Conservation (phyloP, 2,797 vertebrate species). For the Amniataba percoides region DNA sequence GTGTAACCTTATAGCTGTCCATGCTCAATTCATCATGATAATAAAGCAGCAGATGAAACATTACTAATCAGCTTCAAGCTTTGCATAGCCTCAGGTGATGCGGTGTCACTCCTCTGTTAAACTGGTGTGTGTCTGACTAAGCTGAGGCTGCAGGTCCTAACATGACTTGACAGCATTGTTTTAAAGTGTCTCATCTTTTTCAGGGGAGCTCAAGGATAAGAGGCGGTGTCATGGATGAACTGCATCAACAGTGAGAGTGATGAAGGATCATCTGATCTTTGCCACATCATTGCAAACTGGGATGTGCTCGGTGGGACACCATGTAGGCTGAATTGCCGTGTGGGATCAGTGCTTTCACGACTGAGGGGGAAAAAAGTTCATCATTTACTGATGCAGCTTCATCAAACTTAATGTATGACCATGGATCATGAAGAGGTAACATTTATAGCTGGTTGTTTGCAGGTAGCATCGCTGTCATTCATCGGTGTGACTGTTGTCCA, state of each 20-base stretch:
- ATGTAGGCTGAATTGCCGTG: constrained; percentile 31
- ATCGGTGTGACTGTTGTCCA: background rate
- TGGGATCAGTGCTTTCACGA: constrained; percentile 19
- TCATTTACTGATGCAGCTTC: constrained; percentile 56
- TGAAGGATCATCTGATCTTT: constrained; percentile 30
- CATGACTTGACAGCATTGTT: constrained; percentile 42
- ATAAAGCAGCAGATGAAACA: constrained; percentile 25
- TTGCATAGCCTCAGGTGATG: constrained; percentile 68
- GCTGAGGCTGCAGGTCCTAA: constrained; percentile 31
- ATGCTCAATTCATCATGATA: constrained; percentile 11
- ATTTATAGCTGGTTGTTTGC: constrained; percentile 17
- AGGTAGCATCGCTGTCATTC: constrained; percentile 1
- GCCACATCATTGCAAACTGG: constrained; percentile 10
- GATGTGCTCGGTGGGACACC: background rate
- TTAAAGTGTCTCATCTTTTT: constrained; percentile 39
- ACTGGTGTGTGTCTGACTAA: background rate
- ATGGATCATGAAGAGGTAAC: constrained; percentile 81
- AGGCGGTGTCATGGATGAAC: constrained; percentile 42
- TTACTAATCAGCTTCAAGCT: constrained; percentile 46
- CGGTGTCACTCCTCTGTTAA: constrained; percentile 9
- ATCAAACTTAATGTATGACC: constrained; percentile 47
- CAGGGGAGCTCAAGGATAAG: constrained; percentile 41
- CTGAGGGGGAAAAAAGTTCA: constrained; percentile 37
- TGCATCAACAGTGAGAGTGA: constrained; percentile 29
- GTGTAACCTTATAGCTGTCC: background rate